Percentiles rank a stretch among this genome's conserved stretches.
Conservation (phyloP, 2,113 vertebrate genomes). For the Syngnathus typhle region DNA sequence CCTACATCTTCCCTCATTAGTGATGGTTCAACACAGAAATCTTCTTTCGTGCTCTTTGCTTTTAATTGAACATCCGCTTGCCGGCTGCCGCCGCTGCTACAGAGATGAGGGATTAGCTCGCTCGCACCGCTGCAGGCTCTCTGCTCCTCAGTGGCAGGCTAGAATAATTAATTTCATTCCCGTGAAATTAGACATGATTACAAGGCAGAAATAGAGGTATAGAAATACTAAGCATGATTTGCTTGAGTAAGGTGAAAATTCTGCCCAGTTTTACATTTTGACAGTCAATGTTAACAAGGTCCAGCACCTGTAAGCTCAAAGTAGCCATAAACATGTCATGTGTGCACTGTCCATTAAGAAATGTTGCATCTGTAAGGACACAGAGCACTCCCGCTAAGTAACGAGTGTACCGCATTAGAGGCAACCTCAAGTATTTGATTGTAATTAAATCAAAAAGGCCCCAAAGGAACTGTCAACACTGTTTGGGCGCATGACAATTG, state of each 20-base stretch:
- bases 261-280: background rate
- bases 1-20: constrained; percentile 32
- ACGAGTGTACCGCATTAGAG: constrained; percentile 36
- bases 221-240: too few species aligned
- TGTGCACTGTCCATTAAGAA: background rate
- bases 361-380: constrained; percentile 6
- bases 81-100: constrained; percentile 26
- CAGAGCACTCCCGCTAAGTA: constrained; percentile 17
- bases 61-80: constrained; percentile 37
- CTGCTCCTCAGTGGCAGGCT: constrained; percentile 25
- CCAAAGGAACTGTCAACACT: constrained; percentile 17
- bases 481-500: constrained; percentile 14
- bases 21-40: constrained; percentile 11
- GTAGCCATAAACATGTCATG: constrained; percentile 18
- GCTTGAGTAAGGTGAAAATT: too few species aligned
- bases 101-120: constrained; percentile 39
- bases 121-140: constrained; percentile 33
- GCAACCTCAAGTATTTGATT: constrained; percentile 36
- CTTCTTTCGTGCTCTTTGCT: constrained; percentile 20
- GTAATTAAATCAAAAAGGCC: constrained; percentile 38
- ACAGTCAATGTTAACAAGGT: background rate
- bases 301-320: background rate
- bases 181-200: constrained; percentile 24
- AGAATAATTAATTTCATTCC: constrained; percentile 15
- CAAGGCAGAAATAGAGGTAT: background rate